phyloP scores from a whole-genome alignment of 2,113 vertebrate genomes.

The Etheostoma spectabile region DNA sequence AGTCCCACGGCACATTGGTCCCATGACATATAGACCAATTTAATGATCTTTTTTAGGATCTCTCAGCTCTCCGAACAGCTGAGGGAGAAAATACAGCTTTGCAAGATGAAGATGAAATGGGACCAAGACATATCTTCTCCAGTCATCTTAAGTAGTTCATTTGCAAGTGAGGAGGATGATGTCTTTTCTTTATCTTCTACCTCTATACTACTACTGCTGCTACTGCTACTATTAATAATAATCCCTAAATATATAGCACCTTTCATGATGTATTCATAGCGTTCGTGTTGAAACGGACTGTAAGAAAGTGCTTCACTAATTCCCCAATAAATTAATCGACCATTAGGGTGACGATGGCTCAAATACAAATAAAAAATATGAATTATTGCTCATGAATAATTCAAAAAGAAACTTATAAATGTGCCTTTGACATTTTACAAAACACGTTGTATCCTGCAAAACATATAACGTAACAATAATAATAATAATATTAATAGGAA shows the following conservation, averaged over 20 bases:
- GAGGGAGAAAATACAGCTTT: neutral
- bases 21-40: conserved; percentile 43
- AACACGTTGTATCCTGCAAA: too few species aligned
- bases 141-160: neutral
- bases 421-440: too few species aligned
- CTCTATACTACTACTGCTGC: neutral
- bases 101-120: neutral
- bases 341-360: too few species aligned
- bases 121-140: neutral
- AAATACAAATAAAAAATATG: too few species aligned
- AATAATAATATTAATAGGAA: too few species aligned
- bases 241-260: neutral
- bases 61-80: conserved; percentile 35
- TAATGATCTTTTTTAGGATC: conserved; percentile 49
- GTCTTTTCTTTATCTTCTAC: neutral
- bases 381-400: too few species aligned
- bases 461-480: too few species aligned
- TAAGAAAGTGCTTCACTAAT: too few species aligned
- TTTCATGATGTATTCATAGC: neutral
- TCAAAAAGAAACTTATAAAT: too few species aligned
- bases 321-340: too few species aligned
- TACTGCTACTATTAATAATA: neutral
- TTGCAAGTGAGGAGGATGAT: neutral
- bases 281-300: neutral
- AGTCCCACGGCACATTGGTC: conserved; percentile 39